phyloP scores from a whole-genome alignment of 2,888 invertebrate genomes.

The Nudaria mundana region DNA sequence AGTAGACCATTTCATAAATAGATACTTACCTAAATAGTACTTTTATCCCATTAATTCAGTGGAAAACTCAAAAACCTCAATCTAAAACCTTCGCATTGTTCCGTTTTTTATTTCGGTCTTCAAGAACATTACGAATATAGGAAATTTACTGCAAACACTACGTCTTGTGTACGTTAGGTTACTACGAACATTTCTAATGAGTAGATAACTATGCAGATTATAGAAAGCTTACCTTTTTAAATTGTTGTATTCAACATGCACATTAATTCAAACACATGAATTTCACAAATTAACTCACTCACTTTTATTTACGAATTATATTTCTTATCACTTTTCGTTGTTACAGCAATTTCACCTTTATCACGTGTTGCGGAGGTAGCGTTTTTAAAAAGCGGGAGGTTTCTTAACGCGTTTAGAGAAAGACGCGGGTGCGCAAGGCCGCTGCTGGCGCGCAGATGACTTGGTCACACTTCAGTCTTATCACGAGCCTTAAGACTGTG shows the following conservation, averaged over 20 bases:
- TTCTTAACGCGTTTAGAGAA: constrained; percentile 11
- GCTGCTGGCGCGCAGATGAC: constrained; percentile 63
- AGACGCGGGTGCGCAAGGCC: constrained; percentile 59
- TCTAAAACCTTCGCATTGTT: too few species aligned
- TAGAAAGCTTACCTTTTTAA: constrained; percentile 28
- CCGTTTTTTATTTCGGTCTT: too few species aligned
- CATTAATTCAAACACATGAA: constrained; percentile 14
- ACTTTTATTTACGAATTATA: constrained; percentile 14
- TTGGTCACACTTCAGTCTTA: constrained; percentile 52
- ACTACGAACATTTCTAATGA: not conserved
- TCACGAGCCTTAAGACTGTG: constrained; percentile 48
- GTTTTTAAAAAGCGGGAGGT: constrained; percentile 9
- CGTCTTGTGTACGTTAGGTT: not conserved
- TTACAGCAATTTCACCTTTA: constrained; percentile 21
- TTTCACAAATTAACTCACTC: constrained; percentile 28
- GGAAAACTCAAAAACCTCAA: too few species aligned
- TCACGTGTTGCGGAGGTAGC: constrained; percentile 15
- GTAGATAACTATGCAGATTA: constrained; percentile 7
- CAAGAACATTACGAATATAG: too few species aligned
- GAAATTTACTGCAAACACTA: not conserved
- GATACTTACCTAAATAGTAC: too few species aligned
- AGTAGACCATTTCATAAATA: too few species aligned
- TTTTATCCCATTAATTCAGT: too few species aligned
- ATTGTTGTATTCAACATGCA: constrained; percentile 8
- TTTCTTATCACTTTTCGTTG: constrained; percentile 25